Percentiles rank a stretch among this genome's conserved stretches.
Conservation (phyloP, 2,888 invertebrate genomes). For the Phalera bucephala region DNA sequence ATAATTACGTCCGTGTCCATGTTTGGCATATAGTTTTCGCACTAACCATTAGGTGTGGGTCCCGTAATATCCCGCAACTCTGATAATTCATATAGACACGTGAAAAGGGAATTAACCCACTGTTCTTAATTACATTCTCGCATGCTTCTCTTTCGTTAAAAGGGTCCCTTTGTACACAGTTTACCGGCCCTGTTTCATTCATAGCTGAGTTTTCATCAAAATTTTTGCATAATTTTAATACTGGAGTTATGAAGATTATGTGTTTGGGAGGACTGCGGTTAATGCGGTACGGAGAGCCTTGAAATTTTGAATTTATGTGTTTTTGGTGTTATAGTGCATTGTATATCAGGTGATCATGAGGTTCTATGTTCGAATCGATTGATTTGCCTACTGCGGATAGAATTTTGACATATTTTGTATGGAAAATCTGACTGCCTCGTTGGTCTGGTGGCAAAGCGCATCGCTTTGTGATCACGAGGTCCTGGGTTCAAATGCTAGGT, state of each 20-base stretch:
- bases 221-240: slow-evolving; percentile 34
- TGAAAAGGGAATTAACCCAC: slow-evolving; percentile 76
- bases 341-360: too few species aligned
- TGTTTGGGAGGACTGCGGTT: slow-evolving; percentile 18
- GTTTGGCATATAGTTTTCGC: slow-evolving; percentile 30
- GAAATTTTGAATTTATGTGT: too few species aligned
- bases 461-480: too few species aligned
- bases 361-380: too few species aligned
- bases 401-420: too few species aligned
- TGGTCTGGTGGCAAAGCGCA: too few species aligned
- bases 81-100: slow-evolving; percentile 74
- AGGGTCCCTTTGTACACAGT: slow-evolving; percentile 69
- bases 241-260: slow-evolving; percentile 26
- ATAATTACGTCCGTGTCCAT: too few species aligned
- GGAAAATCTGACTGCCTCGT: too few species aligned
- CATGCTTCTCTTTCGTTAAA: slow-evolving; percentile 77
- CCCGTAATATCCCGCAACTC: slow-evolving; percentile 56
- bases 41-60: slow-evolving; percentile 44
- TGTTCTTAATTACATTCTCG: slow-evolving; percentile 80
- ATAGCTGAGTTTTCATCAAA: slow-evolving; percentile 52
- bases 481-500: too few species aligned
- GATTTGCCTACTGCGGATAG: too few species aligned
- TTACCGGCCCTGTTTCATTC: slow-evolving; percentile 53
- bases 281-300: too few species aligned
- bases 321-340: too few species aligned